Evolutionary conservation across 2,113 vertebrate genomes (phyloP).

Genomic region (Anarrhichthys ocellatus): DNA sequence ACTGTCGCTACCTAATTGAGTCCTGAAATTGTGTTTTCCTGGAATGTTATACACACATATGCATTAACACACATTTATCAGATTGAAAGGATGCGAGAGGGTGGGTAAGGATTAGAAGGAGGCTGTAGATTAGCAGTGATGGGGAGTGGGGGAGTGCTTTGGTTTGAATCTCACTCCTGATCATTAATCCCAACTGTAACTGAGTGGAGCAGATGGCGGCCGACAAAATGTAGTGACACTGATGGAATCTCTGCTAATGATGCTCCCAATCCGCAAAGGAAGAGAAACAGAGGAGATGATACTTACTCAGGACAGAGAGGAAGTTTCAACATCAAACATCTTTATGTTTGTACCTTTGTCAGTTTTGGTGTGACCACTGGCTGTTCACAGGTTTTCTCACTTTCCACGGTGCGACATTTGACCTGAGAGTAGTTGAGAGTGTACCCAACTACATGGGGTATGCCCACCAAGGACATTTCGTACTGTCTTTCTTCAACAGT

Average conservation of each 20-base stretch:
- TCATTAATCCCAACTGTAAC: constrained; percentile 77
- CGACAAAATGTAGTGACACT: constrained; percentile 68
- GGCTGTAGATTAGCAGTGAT: constrained; percentile 66
- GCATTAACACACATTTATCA: constrained; percentile 38
- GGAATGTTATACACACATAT: background rate
- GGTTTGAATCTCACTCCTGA: constrained; percentile 63
- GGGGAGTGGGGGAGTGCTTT: constrained; percentile 57
- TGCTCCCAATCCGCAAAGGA: constrained; percentile 54
- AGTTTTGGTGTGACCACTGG: background rate
- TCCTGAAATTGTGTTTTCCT: constrained; percentile 7
- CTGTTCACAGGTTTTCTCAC: background rate
- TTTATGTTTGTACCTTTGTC: background rate
- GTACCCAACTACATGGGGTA: too few species aligned
- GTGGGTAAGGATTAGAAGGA: constrained; percentile 54
- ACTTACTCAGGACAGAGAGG: background rate
- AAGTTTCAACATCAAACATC: constrained; percentile 19
- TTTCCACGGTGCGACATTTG: background rate
- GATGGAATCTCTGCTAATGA: constrained; percentile 79
- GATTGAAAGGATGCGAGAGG: constrained; percentile 27
- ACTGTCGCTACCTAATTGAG: background rate
- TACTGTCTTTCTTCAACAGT: too few species aligned
- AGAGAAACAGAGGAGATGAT: constrained; percentile 52
- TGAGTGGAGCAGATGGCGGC: constrained; percentile 78
- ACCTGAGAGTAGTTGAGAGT: too few species aligned
- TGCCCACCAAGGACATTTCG: too few species aligned